phyloP scores from a whole-genome alignment of 2,888 invertebrate genomes.

The Tenthredo mesomela region DNA sequence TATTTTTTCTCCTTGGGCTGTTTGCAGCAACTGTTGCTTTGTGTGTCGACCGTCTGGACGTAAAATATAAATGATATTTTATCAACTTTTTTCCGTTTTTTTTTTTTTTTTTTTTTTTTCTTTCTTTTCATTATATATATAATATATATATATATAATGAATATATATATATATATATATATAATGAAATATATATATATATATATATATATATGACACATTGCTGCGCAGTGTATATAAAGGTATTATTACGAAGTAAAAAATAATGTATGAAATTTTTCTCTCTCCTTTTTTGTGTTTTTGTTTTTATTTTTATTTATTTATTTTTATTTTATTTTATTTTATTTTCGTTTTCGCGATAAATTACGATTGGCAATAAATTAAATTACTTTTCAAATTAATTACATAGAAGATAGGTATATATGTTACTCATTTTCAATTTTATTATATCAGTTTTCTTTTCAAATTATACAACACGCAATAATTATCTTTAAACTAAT shows the following conservation, averaged over 20 bases:
- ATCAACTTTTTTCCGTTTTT: background rate
- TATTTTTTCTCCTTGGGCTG: background rate
- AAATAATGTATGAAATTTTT: background rate
- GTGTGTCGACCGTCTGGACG: conserved; percentile 14
- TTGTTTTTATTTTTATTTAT: background rate
- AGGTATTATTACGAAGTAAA: background rate
- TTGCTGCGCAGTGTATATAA: background rate
- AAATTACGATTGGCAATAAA: background rate
- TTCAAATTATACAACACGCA: too few species aligned
- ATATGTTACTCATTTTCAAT: too few species aligned
- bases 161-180: too few species aligned
- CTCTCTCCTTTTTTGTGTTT: background rate
- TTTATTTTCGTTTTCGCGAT: background rate
- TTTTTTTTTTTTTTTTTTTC: background rate
- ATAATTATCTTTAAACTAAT: background rate
- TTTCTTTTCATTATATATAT: background rate
- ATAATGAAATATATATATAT: too few species aligned
- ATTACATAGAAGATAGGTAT: background rate
- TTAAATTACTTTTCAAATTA: background rate
- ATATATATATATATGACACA: background rate
- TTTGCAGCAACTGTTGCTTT: conserved; percentile 1
- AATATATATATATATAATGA: background rate
- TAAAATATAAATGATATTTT: background rate
- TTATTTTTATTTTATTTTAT: too few species aligned
- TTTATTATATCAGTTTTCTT: background rate